phyloP scores from a whole-genome alignment of 2,113 vertebrate species.

The Oncorhynchus clarkii region DNA sequence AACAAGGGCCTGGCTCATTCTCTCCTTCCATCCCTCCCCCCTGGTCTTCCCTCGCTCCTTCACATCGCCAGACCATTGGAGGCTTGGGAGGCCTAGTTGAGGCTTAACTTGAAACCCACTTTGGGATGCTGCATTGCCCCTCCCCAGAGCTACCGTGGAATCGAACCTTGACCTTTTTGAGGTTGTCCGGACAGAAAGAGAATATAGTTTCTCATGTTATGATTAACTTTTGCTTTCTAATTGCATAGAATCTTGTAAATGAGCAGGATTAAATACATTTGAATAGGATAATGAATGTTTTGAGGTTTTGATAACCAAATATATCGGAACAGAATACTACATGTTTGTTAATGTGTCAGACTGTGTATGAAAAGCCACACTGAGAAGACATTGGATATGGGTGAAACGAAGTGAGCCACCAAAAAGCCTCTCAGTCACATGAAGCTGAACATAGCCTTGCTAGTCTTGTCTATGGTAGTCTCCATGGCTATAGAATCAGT shows the following conservation, averaged over 20 bases:
- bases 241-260: slow-evolving; percentile 42
- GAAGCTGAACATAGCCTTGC: not conserved
- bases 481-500: too few relatives aligned
- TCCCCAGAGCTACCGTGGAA: slow-evolving; percentile 10
- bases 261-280: slow-evolving; percentile 17
- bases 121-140: too few relatives aligned
- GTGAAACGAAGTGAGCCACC: not conserved
- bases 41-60: slow-evolving; percentile 23
- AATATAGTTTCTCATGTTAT: slow-evolving; percentile 66
- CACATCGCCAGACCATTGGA: slow-evolving; percentile 34
- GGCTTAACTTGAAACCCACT: slow-evolving; percentile 54
- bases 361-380: slow-evolving; percentile 20
- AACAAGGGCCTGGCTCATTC: slow-evolving; percentile 58
- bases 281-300: not conserved
- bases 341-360: slow-evolving; percentile 49
- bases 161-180: slow-evolving; percentile 72
- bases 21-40: slow-evolving; percentile 12
- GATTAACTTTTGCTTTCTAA: slow-evolving; percentile 65
- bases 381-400: not conserved
- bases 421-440: not conserved
- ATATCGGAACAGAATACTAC: slow-evolving; percentile 11
- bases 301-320: too few relatives aligned
- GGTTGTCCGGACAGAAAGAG: slow-evolving; percentile 61
- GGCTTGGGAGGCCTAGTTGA: slow-evolving; percentile 52
- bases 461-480: too few relatives aligned